Evolutionary conservation across 2,113 vertebrate genomes (phyloP).

Genomic region (Apaloderma vittatum): DNA sequence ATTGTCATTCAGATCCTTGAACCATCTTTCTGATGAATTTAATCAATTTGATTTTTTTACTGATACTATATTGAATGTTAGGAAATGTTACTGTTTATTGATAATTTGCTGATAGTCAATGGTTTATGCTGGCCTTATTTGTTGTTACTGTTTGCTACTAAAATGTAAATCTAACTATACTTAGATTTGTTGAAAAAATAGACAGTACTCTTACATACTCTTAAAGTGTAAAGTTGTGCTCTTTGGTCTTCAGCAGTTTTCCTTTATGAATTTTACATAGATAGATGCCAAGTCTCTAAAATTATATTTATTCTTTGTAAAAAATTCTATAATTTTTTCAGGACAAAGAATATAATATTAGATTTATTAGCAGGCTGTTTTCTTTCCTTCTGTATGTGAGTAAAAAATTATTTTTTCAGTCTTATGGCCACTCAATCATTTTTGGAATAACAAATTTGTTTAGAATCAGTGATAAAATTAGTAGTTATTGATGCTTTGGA

Average conservation of each 20-base stretch:
- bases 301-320: neutral
- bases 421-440: neutral
- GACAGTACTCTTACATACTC: neutral
- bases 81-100: neutral
- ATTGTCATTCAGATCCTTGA: neutral
- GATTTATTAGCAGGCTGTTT: neutral
- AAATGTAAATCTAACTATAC: neutral
- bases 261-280: neutral
- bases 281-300: neutral
- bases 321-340: neutral
- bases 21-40: neutral
- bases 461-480: neutral
- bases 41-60: neutral
- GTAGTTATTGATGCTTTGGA: neutral
- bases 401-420: neutral
- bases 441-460: neutral
- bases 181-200: neutral
- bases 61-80: neutral
- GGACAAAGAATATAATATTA: neutral
- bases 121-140: neutral
- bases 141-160: neutral
- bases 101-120: neutral
- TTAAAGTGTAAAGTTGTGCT: neutral
- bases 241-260: neutral
- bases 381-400: fast-evolving